Evolutionary conservation across 2,797 vertebrate species (phyloP).

Genomic region (Champsocephalus gunnari): DNA sequence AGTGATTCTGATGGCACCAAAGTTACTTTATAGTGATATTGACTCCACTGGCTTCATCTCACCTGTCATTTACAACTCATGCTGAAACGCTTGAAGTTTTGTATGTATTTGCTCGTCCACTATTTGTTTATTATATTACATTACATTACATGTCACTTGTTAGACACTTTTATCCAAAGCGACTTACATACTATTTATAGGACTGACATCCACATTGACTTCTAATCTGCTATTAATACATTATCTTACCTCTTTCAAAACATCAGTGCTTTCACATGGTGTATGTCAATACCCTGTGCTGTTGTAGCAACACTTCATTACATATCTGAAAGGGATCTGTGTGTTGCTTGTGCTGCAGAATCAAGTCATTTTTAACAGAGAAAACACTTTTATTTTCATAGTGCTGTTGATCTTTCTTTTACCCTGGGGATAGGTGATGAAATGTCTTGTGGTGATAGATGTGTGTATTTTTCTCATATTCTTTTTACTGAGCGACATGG

Average conservation of each 20-base stretch:
- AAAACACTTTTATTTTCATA: slow-evolving; percentile 22
- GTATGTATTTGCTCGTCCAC: background rate
- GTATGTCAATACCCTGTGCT: background rate
- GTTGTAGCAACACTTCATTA: slow-evolving; percentile 22
- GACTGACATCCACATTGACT: background rate
- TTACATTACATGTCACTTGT: no score
- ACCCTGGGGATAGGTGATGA: slow-evolving; percentile 42
- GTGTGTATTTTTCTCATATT: slow-evolving; percentile 40
- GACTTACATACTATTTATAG: background rate
- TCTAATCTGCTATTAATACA: slow-evolving; percentile 3
- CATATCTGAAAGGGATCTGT: slow-evolving; percentile 29
- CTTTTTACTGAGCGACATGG: slow-evolving; percentile 29
- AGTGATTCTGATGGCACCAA: no score
- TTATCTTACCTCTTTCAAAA: slow-evolving; percentile 13
- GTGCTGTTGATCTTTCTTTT: slow-evolving; percentile 38
- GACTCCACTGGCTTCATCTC: slow-evolving; percentile 1
- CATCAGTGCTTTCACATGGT: slow-evolving; percentile 26
- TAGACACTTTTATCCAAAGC: no score
- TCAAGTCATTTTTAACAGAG: slow-evolving; percentile 44
- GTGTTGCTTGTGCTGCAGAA: slow-evolving; percentile 17
- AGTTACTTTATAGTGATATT: no score
- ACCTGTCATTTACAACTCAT: slow-evolving; percentile 12
- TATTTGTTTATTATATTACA: background rate
- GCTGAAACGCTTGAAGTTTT: background rate
- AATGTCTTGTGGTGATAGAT: slow-evolving; percentile 32